Percentiles rank a stretch among this genome's conserved stretches.
phyloP scores from a whole-genome alignment of 2,888 invertebrate species.

The Mantis religiosa region DNA sequence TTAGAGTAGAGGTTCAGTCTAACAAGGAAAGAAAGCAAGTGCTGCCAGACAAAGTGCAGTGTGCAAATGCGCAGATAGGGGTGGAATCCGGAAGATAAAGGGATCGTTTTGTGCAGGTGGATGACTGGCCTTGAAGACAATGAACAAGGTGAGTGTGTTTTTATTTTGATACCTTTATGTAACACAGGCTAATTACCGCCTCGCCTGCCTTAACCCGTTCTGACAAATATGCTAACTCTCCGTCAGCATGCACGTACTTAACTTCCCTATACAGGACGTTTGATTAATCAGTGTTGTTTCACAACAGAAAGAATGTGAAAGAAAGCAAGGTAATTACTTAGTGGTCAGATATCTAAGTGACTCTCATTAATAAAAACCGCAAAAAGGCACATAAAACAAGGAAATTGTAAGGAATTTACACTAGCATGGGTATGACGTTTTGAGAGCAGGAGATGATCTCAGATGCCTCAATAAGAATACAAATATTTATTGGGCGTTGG shows the following conservation, averaged over 20 bases:
- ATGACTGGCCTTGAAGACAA: background rate
- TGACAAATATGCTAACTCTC: background rate
- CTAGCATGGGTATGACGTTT: no score
- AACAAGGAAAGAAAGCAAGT: no score
- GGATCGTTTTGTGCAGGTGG: background rate
- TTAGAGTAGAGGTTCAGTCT: no score
- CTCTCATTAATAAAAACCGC: no score
- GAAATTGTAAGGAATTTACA: no score
- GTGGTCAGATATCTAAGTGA: no score
- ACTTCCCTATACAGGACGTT: background rate
- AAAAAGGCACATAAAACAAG: no score
- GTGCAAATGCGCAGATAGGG: background rate
- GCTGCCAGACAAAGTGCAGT: background rate
- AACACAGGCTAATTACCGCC: background rate
- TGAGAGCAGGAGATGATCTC: no score
- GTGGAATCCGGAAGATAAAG: background rate
- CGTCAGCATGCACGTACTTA: background rate
- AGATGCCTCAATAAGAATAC: no score
- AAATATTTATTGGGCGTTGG: no score
- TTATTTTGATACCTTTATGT: background rate
- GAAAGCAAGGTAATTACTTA: no score
- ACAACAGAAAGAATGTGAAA: no score
- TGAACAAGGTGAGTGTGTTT: background rate
- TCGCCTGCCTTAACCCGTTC: background rate
- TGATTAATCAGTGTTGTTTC: background rate